Conservation (phyloP, 2,797 vertebrate genomes). For the Xyrichtys novacula region DNA sequence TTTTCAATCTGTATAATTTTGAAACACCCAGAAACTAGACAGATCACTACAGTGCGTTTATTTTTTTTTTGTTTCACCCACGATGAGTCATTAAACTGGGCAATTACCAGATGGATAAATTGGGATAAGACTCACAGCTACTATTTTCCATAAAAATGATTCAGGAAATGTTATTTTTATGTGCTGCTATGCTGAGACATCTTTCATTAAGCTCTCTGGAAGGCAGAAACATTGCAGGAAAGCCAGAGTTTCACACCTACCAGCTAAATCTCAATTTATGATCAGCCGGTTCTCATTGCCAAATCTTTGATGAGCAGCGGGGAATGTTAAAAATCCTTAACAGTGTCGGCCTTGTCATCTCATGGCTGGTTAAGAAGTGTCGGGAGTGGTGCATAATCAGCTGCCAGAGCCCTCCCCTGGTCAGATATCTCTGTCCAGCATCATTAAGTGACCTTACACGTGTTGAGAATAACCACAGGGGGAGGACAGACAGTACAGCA, state of each 20-base stretch:
- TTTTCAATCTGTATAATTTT: background rate
- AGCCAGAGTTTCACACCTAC: slow-evolving; percentile 58
- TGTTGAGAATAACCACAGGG: slow-evolving; percentile 77
- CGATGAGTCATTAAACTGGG: slow-evolving; percentile 23
- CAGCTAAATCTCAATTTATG: slow-evolving; percentile 54
- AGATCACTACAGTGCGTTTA: background rate
- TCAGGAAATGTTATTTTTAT: slow-evolving; percentile 36
- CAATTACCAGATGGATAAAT: slow-evolving; percentile 27
- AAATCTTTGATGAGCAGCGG: slow-evolving; percentile 68
- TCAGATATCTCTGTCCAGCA: slow-evolving; percentile 82
- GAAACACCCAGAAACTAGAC: background rate
- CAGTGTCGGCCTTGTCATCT: slow-evolving; percentile 75
- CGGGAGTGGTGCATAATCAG: slow-evolving; percentile 73
- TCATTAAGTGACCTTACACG: slow-evolving; percentile 85
- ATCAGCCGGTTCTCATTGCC: slow-evolving; percentile 37
- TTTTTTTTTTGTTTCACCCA: background rate
- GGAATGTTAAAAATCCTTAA: slow-evolving; percentile 78
- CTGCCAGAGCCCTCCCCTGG: slow-evolving; percentile 71
- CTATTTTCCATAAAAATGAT: slow-evolving; percentile 19
- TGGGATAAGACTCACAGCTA: slow-evolving; percentile 7
- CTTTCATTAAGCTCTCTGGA: slow-evolving; percentile 39
- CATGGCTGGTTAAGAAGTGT: slow-evolving; percentile 81
- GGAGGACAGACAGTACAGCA: slow-evolving; percentile 78
- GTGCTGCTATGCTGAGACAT: slow-evolving; percentile 24
- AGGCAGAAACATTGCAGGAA: slow-evolving; percentile 27